These are phyloP conservation scores for Vannuccia rotundouncinata DNA, from an alignment of 2,888 invertebrate genomes.

Conservation along the genomic window DNA sequence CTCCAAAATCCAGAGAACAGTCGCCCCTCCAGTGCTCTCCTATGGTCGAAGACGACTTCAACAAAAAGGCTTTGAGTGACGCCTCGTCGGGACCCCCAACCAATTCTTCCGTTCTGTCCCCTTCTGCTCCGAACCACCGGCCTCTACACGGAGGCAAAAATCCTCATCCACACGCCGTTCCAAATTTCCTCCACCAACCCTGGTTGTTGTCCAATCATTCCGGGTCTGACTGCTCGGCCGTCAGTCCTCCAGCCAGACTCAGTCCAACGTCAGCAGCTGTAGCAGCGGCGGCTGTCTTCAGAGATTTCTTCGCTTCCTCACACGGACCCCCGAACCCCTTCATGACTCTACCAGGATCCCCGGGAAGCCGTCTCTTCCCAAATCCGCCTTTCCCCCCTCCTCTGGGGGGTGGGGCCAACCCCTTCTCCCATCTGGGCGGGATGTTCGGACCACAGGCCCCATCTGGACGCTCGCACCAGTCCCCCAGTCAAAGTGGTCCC, in stretches of 20 bases:
- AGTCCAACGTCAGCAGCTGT: background rate
- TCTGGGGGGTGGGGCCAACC: background rate
- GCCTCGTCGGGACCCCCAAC: background rate
- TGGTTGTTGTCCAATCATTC: constrained; percentile 18
- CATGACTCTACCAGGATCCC: too few species aligned
- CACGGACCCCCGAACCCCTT: background rate
- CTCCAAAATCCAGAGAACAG: background rate
- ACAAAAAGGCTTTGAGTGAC: background rate
- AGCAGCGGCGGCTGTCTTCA: background rate
- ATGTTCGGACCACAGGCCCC: background rate
- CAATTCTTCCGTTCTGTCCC: background rate
- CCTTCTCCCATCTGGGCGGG: background rate
- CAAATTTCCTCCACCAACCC: constrained; percentile 22
- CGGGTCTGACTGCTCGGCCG: too few species aligned
- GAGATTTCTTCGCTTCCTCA: background rate
- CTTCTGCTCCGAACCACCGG: background rate
- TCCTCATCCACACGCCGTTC: constrained; percentile 20
- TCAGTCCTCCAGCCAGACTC: background rate
- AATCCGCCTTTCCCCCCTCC: background rate
- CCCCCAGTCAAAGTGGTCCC: background rate
- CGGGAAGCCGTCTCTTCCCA: background rate
- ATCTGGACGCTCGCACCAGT: background rate
- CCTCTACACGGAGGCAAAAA: too few species aligned
- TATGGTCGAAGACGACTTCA: background rate
- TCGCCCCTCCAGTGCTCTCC: background rate